Percentiles rank a stretch among this genome's conserved stretches.
Evolutionary conservation across 2,888 invertebrate genomes (phyloP).

Genomic region (Heteropelma amictum): DNA sequence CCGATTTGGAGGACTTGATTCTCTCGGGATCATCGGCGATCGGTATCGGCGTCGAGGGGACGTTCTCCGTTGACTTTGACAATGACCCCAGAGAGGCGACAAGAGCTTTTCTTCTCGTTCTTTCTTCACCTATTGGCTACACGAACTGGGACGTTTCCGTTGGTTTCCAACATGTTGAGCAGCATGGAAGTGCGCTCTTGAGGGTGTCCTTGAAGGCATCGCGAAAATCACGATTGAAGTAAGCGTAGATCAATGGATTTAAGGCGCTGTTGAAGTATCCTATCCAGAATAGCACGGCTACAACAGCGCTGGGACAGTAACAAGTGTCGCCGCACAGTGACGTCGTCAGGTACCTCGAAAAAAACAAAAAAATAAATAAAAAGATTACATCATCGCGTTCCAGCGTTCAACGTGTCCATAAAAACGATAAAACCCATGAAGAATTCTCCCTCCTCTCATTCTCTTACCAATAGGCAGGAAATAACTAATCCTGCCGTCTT

Average conservation of each 20-base stretch:
- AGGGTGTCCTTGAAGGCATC: slow-evolving; percentile 96
- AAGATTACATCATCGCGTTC: not conserved
- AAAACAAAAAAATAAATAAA: not conserved
- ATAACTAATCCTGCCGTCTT: too few species aligned
- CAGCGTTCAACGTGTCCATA: too few species aligned
- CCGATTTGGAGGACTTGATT: slow-evolving; percentile 14
- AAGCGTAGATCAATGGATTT: slow-evolving; percentile 97
- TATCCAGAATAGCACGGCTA: slow-evolving; percentile 91
- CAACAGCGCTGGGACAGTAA: slow-evolving; percentile 84
- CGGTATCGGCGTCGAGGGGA: not conserved
- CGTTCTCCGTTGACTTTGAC: slow-evolving; percentile 19
- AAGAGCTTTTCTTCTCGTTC: slow-evolving; percentile 20
- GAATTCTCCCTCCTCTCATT: too few species aligned
- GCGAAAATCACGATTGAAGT: slow-evolving; percentile 97
- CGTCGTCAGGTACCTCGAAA: slow-evolving; percentile 88
- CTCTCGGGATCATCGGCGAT: slow-evolving; percentile 1
- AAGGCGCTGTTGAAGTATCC: slow-evolving; percentile 98
- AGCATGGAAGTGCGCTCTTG: slow-evolving; percentile 91
- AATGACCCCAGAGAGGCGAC: slow-evolving; percentile 7
- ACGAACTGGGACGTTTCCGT: slow-evolving; percentile 82
- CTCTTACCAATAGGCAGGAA: too few species aligned
- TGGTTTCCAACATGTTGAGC: slow-evolving; percentile 87
- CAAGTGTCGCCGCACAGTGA: slow-evolving; percentile 89
- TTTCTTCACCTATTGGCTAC: slow-evolving; percentile 71
- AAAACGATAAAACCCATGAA: too few species aligned